Percentiles rank a stretch among this genome's conserved stretches.
Conservation (phyloP, 2,888 invertebrate species). For the Limnephilus lunatus region DNA sequence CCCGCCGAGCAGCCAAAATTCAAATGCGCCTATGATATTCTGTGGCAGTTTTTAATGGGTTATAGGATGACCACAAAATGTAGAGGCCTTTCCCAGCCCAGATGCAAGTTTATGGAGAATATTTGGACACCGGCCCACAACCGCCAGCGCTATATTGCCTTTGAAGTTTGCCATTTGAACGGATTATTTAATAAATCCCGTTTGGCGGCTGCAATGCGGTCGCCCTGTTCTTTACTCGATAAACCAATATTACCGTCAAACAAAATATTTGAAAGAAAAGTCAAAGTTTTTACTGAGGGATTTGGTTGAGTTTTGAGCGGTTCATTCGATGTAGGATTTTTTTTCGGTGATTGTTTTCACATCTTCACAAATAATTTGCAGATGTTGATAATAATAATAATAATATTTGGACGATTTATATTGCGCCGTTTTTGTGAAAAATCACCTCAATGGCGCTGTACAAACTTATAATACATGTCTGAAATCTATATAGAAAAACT, state of each 20-base stretch:
- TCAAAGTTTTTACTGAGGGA: neutral
- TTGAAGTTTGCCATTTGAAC: slow-evolving; percentile 53
- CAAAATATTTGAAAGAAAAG: neutral
- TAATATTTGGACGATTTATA: too few relatives aligned
- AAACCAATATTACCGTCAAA: neutral
- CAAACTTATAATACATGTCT: too few relatives aligned
- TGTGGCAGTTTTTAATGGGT: neutral
- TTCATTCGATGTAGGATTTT: too few relatives aligned
- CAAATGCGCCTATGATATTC: neutral
- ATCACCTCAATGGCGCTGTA: too few relatives aligned
- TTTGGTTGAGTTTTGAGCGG: neutral
- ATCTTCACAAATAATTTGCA: too few relatives aligned
- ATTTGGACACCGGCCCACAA: slow-evolving; percentile 61
- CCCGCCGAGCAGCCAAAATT: neutral
- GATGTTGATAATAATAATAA: too few relatives aligned
- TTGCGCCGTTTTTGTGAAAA: too few relatives aligned
- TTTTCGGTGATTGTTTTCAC: too few relatives aligned
- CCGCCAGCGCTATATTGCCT: slow-evolving; percentile 52
- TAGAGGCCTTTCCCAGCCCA: neutral
- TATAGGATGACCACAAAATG: slow-evolving; percentile 17
- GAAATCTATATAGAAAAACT: too few relatives aligned
- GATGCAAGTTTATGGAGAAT: slow-evolving; percentile 61
- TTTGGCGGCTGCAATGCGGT: slow-evolving; percentile 10
- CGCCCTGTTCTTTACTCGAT: neutral
- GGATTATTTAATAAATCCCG: slow-evolving; percentile 60